Base-by-base conservation (phyloP, 2,797 vertebrate species). In the Poecile montanus region DNA sequence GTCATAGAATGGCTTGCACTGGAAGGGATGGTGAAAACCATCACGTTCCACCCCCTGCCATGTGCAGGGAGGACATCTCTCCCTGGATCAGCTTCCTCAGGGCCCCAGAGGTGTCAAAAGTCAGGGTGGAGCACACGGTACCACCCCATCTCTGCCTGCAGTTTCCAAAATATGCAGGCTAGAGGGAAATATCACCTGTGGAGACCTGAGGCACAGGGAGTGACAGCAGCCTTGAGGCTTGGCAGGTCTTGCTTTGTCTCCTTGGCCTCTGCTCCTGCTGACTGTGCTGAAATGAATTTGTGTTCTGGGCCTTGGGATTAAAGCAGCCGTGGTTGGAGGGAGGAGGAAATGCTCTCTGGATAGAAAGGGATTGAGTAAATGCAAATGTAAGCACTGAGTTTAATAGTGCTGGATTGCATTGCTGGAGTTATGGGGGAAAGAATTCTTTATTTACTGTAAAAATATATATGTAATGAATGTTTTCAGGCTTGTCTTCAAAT, bases 401-500 rank as follows among this genome's bases (percentile, higher is more conserved):
- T 60, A 45, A 34, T 10, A 66, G 34, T 32, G 20, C 22, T 48
- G 76, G 67, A 62, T 54, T 40, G 30, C 25, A 51, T 51, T 54
- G 53, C 38, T 89, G 50, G n/a, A 84, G 44, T 71, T 80, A 16
- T 2, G 13, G 9, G 21, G 30, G 32, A 61, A 84, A 75, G 11
- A 27, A 34, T 65, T 51, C 32, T 91, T 88, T 87, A 65, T 94
- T 80, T 72, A 22, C 38, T 63, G 9, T 30, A 5, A 19, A 34
- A 30, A 58, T 27, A 56, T 42, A 36, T 11, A 9, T 11, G 15
- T 34, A 75, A 51, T 38, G 4, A 13, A 15, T 25, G 20, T 92
- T 88, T 87, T 50, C 51, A 72, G 21, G n/a, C n/a, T 66, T 75
- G 42, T 32, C 23, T 77, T 71, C 61, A 93, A 91, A 70, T 77